Evolutionary conservation across 2,888 invertebrate species (phyloP).

Genomic region (Apotomis turbidana): DNA sequence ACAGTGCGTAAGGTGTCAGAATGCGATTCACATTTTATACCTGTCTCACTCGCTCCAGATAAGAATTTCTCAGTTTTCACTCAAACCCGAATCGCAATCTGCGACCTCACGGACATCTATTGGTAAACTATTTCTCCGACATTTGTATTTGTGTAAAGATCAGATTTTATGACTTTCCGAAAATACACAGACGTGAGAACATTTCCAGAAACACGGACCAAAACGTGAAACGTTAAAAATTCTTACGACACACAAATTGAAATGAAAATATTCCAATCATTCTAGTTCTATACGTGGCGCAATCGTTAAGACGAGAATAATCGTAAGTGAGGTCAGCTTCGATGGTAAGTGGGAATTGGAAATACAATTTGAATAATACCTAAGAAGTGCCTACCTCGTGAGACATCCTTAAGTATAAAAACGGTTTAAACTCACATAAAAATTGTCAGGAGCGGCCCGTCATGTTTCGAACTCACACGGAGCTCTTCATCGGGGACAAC

Average conservation of each 20-base stretch:
- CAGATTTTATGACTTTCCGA: neutral
- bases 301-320: constrained; percentile 21
- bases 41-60: no score
- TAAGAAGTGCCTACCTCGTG: neutral
- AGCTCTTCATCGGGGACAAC: no score
- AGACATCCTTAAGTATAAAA: no score
- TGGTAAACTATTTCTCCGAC: no score
- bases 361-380: constrained; percentile 28
- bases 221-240: constrained; percentile 2
- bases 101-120: no score
- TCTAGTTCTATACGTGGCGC: constrained; percentile 24
- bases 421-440: no score
- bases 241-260: constrained; percentile 18
- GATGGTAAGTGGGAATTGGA: constrained; percentile 9
- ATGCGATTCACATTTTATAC: no score
- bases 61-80: no score
- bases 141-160: neutral
- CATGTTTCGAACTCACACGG: no score
- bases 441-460: no score
- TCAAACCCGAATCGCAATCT: no score
- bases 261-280: constrained; percentile 25
- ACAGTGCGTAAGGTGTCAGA: no score
- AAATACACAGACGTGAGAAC: neutral
- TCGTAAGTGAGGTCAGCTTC: constrained; percentile 11
- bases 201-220: neutral